Base-by-base conservation (phyloP, 2,113 vertebrate genomes). In the Toxostoma redivivum region DNA sequence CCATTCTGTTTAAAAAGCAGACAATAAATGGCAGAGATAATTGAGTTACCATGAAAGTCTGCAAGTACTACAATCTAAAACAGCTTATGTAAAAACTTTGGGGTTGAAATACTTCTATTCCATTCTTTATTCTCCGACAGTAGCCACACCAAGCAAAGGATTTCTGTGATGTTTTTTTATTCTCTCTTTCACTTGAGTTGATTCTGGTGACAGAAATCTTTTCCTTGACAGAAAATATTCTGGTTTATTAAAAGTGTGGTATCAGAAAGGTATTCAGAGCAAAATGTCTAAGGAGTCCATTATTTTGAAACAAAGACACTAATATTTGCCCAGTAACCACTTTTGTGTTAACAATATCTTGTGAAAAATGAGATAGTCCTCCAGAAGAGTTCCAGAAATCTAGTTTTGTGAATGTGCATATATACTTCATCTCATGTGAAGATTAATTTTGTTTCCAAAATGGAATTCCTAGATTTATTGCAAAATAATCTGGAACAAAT, bases 401-500 rank as follows among this genome's bases (percentile, higher is more conserved):
- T 80, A 35, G 12, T 56, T 82, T 56, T 87, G 37, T 48, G 60
- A 70, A 50, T 79, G 73, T 33, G 7, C 11, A 40, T 20, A 21
- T 78, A 28, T 56, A 65, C 15, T 85, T 69, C 28, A 42, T 57
- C 18, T 74, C 25, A 37, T 76, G 21, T 90, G 67, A 94, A 95
- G 37, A n/a, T 45, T 64, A 45, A 10, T 67, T 79, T 56, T 70
- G 57, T 86, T 97, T 89, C 66, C 6, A 14, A 88, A 85, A 37
- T 60, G 12, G 11, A 76, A 92, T 84, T 70, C 17, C 28, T 94
- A 71, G 65, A 86, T 81, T 83, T 82, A 90, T 60, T 77, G 45
- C 24, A 78, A 83, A 85, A 72, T 86, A 87, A 87, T 81, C 80
- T 67, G 66, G 40, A 87, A 84, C 53, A 94, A 91, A 83, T 86